Evolutionary conservation across 2,797 vertebrate species (phyloP), one percentile per base, ranked within the genome.

Genomic region (Hafferia zeledoni): DNA sequence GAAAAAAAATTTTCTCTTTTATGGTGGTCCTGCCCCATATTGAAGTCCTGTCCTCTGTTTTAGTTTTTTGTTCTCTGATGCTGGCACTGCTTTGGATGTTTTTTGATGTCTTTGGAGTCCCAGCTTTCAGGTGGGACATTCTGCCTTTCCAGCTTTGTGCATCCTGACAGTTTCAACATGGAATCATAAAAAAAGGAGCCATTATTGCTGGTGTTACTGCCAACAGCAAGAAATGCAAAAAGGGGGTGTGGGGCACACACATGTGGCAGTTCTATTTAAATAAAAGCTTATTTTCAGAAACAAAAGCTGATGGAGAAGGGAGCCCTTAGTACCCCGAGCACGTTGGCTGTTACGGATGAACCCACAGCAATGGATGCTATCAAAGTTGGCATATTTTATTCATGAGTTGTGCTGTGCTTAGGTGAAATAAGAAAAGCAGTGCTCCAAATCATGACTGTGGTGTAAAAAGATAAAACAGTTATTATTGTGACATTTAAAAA

Each of bases 361-460:
- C 96, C 97, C 95, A 96, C 97, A 98, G 97, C 97, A 97, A 97
- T 94, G 97, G 98, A 98, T 98, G 98, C 98, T 97, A 98, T 99
- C 98, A 98, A 98, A 98, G 97, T 98, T 97, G 98, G 98, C 98
- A 99, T 99, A 98, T 99, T 99, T 99, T 99, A 99, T 99, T 99
- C 98, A 99, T 99, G 98, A 98, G 98, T 97, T 98, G 98, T 98
- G 98, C 96, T 97, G 97, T 97, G 98, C 97, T 97, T 98, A 97
- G 94, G 90, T 97, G 98, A 98, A 98, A 97, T 97, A 98, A 97
- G 97, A 93, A 96, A 97, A 97, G 95, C 97, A 95, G 90, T 92
- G 91, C 93, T 97, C 87, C 96, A 97, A 96, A 98, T 97, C 94
- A 95, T 97, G 97, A 98, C 98, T 97, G 97, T 55, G 75, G 96